phyloP scores from a whole-genome alignment of 2,888 invertebrate genomes.

The Blastobasis adustella region DNA sequence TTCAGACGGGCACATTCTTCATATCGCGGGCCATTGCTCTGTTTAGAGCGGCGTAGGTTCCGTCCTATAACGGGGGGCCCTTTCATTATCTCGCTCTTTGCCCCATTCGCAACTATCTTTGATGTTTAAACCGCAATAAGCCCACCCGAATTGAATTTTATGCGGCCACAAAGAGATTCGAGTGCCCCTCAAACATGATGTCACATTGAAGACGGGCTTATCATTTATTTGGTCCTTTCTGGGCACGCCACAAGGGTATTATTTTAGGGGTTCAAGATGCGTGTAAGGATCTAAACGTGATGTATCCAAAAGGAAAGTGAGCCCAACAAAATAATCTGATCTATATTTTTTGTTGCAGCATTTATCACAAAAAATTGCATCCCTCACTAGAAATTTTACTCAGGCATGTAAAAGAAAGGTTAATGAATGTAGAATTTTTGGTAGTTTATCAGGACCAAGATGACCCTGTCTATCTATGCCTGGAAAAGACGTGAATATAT shows the following conservation, averaged over 20 bases:
- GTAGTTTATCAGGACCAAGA: too few relatives aligned
- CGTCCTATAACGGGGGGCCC: conserved; percentile 37
- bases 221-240: conserved; percentile 1
- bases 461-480: too few relatives aligned
- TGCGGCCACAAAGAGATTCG: conserved; percentile 7
- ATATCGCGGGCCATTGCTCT: conserved; percentile 52
- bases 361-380: too few relatives aligned
- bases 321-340: too few relatives aligned
- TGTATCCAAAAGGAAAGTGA: too few relatives aligned
- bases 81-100: conserved; percentile 47
- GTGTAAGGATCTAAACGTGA: neutral
- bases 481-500: too few relatives aligned
- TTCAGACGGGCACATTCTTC: conserved; percentile 53
- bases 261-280: neutral
- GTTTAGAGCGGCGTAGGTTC: conserved; percentile 35
- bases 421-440: too few relatives aligned
- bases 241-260: too few relatives aligned
- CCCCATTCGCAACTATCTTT: conserved; percentile 50
- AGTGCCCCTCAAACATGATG: conserved; percentile 9
- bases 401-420: too few relatives aligned
- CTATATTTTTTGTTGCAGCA: too few relatives aligned
- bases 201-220: conserved; percentile 9
- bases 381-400: too few relatives aligned
- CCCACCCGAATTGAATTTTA: conserved; percentile 44
- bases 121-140: conserved; percentile 45